A percentile compares a stretch with the other conserved stretches of the same genome.
phyloP scores from a whole-genome alignment of 2,113 vertebrate genomes.

The Lepisosteus oculatus region DNA sequence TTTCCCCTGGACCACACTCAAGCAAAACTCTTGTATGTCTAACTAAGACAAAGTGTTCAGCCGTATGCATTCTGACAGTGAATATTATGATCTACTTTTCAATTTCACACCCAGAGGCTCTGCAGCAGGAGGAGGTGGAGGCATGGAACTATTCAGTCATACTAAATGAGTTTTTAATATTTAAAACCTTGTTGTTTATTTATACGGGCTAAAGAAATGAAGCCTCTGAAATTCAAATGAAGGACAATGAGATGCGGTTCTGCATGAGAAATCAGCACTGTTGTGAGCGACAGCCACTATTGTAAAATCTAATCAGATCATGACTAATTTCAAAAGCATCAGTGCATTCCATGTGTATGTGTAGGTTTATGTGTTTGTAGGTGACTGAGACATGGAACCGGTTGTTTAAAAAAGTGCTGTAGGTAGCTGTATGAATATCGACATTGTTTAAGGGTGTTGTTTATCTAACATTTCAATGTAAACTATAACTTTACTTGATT shows the following conservation, averaged over 20 bases:
- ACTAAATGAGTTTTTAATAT: constrained; percentile 18
- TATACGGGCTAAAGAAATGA: constrained; percentile 9
- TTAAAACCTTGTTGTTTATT: constrained; percentile 15
- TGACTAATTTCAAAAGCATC: background rate
- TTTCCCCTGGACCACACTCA: background rate
- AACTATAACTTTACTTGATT: too few species aligned
- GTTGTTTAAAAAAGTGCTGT: too few species aligned
- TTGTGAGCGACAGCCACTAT: constrained; percentile 4
- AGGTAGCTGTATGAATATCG: too few species aligned
- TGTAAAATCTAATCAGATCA: constrained; percentile 15
- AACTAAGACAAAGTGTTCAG: constrained; percentile 11
- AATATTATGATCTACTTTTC: constrained; percentile 12
- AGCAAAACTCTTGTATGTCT: background rate
- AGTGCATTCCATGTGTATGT: background rate
- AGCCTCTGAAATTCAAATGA: constrained; percentile 10
- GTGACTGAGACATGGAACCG: too few species aligned
- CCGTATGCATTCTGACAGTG: background rate
- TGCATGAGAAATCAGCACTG: constrained; percentile 8
- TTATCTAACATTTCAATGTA: too few species aligned
- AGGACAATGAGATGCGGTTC: constrained; percentile 2
- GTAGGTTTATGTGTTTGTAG: too few species aligned
- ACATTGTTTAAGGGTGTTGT: too few species aligned
- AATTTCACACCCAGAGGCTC: constrained; percentile 14
- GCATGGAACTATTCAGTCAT: constrained; percentile 8
- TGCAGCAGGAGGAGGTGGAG: background rate